Conservation (phyloP, 2,888 invertebrate genomes). For the Hydroisotoma schaefferi region DNA sequence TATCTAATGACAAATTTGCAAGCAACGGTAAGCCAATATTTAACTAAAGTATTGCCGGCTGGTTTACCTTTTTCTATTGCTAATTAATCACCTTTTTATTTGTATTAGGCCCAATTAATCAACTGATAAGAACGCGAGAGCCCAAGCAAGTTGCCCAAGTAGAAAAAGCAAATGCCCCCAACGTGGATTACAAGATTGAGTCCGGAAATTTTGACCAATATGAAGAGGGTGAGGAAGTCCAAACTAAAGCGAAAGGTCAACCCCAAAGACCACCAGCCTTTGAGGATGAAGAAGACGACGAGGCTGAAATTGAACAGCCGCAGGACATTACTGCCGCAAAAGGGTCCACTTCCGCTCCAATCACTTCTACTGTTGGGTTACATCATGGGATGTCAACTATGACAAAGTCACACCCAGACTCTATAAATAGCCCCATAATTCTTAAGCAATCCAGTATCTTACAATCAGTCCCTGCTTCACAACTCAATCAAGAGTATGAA, state of each 20-base stretch:
- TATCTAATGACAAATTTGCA: too few species aligned
- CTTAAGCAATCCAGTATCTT: slow-evolving; percentile 42
- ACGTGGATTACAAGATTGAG: slow-evolving; percentile 32
- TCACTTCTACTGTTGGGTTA: slow-evolving; percentile 9
- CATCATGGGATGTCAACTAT: slow-evolving; percentile 30
- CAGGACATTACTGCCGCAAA: slow-evolving; percentile 5
- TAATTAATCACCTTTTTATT: neutral
- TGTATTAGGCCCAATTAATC: slow-evolving; percentile 26
- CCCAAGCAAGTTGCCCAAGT: slow-evolving; percentile 18
- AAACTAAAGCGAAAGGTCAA: slow-evolving; percentile 27
- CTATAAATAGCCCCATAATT: slow-evolving; percentile 40
- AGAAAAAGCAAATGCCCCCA: slow-evolving; percentile 23
- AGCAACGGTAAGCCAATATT: too few species aligned
- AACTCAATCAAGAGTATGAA: slow-evolving; percentile 12
- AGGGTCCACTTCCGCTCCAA: slow-evolving; percentile 24
- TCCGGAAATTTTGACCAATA: slow-evolving; percentile 21
- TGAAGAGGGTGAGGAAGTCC: slow-evolving; percentile 32
- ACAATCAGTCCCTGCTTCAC: slow-evolving; percentile 38
- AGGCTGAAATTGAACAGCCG: slow-evolving; percentile 16
- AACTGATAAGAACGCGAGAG: slow-evolving; percentile 30
- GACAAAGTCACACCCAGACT: slow-evolving; percentile 35
- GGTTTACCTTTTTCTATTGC: too few species aligned
- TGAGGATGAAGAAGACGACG: slow-evolving; percentile 23
- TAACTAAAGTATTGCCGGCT: too few species aligned
- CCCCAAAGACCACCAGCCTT: slow-evolving; percentile 14